phyloP scores from a whole-genome alignment of 1,140 invertebrate species.

The Aphis craccivora region DNA sequence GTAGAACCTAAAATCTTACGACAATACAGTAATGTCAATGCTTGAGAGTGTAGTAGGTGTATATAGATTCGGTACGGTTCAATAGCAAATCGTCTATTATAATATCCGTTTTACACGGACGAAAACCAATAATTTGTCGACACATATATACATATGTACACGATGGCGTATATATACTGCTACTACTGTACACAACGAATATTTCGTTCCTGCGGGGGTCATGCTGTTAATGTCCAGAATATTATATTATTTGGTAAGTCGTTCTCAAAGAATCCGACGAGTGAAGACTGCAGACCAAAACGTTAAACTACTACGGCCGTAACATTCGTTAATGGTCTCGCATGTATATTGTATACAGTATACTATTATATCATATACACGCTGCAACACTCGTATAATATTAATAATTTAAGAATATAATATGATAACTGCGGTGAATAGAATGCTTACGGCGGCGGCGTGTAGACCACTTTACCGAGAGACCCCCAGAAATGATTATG shows the following conservation, averaged over 20 bases:
- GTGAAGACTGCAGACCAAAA: background rate
- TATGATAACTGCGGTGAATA: background rate
- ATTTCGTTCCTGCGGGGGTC: background rate
- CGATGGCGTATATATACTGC: no score
- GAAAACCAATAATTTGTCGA: background rate
- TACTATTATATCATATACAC: background rate
- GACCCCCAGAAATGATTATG: constrained; percentile 29
- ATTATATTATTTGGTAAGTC: background rate
- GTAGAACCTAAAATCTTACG: background rate
- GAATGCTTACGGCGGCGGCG: background rate
- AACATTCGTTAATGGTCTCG: background rate
- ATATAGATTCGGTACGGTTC: background rate
- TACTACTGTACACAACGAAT: background rate
- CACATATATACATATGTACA: background rate
- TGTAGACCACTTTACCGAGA: background rate
- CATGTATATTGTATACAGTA: background rate
- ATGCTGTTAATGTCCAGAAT: background rate
- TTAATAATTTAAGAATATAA: constrained; percentile 3
- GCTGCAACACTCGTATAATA: background rate
- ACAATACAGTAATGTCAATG: background rate
- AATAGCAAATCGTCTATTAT: background rate
- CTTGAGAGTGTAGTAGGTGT: background rate
- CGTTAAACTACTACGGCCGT: background rate
- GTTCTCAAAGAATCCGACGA: constrained; percentile 8
- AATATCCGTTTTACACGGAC: background rate